Evolutionary conservation across 2,888 invertebrate species (phyloP), one percentile per base, ranked within the genome.

Genomic region (Tuberolachnus salignus): DNA sequence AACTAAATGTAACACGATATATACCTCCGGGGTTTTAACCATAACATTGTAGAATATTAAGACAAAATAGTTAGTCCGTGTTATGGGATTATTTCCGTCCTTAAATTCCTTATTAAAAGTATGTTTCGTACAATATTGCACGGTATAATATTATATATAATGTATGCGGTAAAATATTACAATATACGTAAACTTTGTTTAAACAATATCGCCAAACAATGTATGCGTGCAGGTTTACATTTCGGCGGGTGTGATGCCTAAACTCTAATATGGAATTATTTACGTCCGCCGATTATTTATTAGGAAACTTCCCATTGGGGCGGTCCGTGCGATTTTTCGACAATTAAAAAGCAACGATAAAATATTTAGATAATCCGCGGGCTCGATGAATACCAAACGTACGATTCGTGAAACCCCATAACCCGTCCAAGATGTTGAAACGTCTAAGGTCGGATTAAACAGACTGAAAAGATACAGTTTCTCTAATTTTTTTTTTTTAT

Each of bases 191-290:
- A 34, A 34, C 34, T 34, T 34, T 34, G 34, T 34, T 34, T 34
- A 34, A 34, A 34, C 34, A 6, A 34, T 34, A 34, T 34, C 6
- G 34, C 34, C 34, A 6, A 34, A 34, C 6, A 34, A 34, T 34
- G 6, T 34, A 34, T 34, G 34, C 34, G 6, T 34, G 6, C 34
- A 34, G 34, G 16, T 59, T 59, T 16, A 14, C 8, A 59, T 59
- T 51, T 26, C 11, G 11, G 3, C 11, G 3, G 13, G 34, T 34
- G 6, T 3, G 34, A 34, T 34, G 34, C 34, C 34, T 34, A 34
- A 34, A 34, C 34, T 34, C 11, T 34, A 51, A n/a, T 55, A 16
- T 42, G 21, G 55, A 53, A 70, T 69, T 11, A 70, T 55, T 70
- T 70, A 55, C 21, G 11, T 21, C 8, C 9, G 8, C 16, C 26